Conservation (phyloP, 2,888 invertebrate genomes). For the Tenthredo scrophulariae region DNA sequence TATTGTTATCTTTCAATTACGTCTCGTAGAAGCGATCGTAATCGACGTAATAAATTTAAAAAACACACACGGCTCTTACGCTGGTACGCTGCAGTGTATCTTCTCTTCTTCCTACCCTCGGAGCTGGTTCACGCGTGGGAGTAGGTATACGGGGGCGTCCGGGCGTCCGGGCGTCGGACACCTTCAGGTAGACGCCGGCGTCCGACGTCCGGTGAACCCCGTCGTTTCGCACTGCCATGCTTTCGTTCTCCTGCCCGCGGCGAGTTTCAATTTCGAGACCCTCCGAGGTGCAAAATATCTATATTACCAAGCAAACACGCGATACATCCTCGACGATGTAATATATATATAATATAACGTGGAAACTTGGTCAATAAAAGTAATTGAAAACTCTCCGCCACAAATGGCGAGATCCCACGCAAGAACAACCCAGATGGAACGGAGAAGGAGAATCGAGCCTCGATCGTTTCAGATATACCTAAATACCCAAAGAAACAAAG, state of each 20-base stretch:
- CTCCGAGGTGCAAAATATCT: slow-evolving; percentile 65
- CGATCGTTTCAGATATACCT: slow-evolving; percentile 6
- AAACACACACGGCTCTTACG: slow-evolving; percentile 10
- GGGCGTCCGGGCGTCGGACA: slow-evolving; percentile 31
- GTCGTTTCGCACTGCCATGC: background rate
- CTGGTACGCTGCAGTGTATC: background rate
- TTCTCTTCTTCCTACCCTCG: slow-evolving; percentile 31
- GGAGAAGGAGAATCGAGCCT: background rate
- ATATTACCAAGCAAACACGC: slow-evolving; percentile 62
- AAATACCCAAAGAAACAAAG: background rate
- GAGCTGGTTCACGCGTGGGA: slow-evolving; percentile 16
- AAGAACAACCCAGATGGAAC: slow-evolving; percentile 23
- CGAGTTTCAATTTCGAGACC: slow-evolving; percentile 68
- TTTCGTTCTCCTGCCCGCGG: slow-evolving; percentile 51
- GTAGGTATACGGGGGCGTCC: slow-evolving; percentile 13
- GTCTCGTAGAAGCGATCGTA: slow-evolving; percentile 38
- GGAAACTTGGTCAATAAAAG: slow-evolving; percentile 54
- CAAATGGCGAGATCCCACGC: slow-evolving; percentile 58
- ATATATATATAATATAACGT: slow-evolving; percentile 8
- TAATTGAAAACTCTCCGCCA: slow-evolving; percentile 57
- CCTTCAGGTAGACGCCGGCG: slow-evolving; percentile 50
- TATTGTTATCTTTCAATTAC: slow-evolving; percentile 55
- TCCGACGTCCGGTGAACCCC: slow-evolving; percentile 20
- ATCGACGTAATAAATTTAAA: slow-evolving; percentile 51
- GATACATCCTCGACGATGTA: slow-evolving; percentile 44